Base-by-base conservation (phyloP, 2,797 vertebrate species). In the Anguilla marmorata region DNA sequence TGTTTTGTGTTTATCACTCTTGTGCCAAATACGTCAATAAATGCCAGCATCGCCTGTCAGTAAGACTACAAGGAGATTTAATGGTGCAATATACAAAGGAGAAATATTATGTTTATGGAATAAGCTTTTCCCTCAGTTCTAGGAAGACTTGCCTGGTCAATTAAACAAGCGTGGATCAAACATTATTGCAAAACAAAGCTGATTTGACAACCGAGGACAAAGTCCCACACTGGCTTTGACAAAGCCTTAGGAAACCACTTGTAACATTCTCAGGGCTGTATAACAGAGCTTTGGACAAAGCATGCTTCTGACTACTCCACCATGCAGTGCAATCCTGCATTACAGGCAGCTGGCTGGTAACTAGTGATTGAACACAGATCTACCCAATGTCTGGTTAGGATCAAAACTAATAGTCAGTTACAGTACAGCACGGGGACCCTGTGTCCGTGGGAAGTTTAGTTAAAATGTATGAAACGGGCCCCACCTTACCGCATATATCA, bases 171-270 rank as follows among this genome's bases (percentile, higher is more conserved):
- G 30, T 7, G n/a, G 16, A 33, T 69, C 74, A 69, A 85, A 72
- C 82, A 85, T 41, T 11, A 30, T 84, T 52, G 45, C 16, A 21
- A 85, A 56, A 88, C 63, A 74, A 86, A 72, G 41, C 30, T 12
- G 86, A 84, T 84, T 87, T 87, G 60, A 87, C 45, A 56, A 50
- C 87, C 48, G 48, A 27, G 27, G 30, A 84, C 45, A n/a, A 50
- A 83, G 66, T 60, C 30, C 63, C 50, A 79, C 24, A 24, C 14
- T 50, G 8, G 45, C 19, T 27, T 48, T 16, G n/a, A 69, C 85
- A n/a, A 86, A 86, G 30, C 6, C 60, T 7, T 56, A 30, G n/a
- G 30, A 54, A 58, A 19, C 19, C 8, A 82, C 41, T 48, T 80
- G 1, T 80, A 45, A 80, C 37, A 80, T 45, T 80, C 76, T 48